A percentile compares a stretch with the other conserved stretches of the same genome.
These are phyloP conservation scores for Ceyx melanurus DNA, from an alignment of 2,113 vertebrate genomes.

Conservation along the genomic window DNA sequence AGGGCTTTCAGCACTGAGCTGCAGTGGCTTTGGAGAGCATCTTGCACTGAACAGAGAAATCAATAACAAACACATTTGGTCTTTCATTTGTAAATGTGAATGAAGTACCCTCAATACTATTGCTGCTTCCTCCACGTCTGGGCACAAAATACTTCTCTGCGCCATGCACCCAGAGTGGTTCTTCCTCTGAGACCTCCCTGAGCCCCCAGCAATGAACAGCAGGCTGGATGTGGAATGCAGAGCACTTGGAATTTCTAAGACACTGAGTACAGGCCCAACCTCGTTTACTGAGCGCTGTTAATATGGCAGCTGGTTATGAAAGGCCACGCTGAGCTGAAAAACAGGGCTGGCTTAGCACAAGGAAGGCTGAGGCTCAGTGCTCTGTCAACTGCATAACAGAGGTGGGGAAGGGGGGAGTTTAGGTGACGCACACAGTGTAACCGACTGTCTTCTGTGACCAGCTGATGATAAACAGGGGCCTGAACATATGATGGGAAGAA, in stretches of 20 bases:
- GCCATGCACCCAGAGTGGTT: not conserved
- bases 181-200: not conserved
- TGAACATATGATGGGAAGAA: not conserved
- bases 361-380: not conserved
- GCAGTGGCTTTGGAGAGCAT: conserved; percentile 61
- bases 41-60: conserved; percentile 74
- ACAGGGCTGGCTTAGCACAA: not conserved
- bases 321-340: not conserved
- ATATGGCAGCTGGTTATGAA: not conserved
- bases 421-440: not conserved
- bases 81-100: conserved; percentile 58
- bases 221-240: not conserved
- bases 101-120: conserved; percentile 19
- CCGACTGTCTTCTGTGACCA: not conserved
- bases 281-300: not conserved
- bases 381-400: not conserved
- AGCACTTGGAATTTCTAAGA: conserved; percentile 7
- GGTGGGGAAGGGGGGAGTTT: not conserved
- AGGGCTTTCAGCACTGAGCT: conserved; percentile 60
- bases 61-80: conserved; percentile 37
- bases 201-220: not conserved
- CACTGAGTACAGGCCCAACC: not conserved
- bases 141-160: not conserved
- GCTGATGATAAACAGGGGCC: not conserved
- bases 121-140: not conserved